These are phyloP conservation scores for Thalpophila matura DNA, from an alignment of 2,888 invertebrate species.

Conservation along the genomic window DNA sequence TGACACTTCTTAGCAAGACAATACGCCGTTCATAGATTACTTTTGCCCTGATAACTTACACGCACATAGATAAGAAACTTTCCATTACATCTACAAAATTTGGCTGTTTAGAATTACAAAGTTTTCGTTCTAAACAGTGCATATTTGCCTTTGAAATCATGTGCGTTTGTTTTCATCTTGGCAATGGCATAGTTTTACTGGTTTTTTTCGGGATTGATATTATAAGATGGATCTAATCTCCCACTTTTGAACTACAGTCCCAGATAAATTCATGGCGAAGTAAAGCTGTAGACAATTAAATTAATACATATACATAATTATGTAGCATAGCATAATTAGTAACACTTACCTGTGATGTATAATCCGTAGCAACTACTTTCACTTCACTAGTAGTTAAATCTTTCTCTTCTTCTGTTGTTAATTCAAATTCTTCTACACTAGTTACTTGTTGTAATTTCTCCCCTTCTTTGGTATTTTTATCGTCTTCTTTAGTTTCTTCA, in stretches of 20 bases:
- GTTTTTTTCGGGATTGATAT: too few species aligned
- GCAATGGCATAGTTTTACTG: too few species aligned
- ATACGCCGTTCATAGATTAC: constrained; percentile 34
- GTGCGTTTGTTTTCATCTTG: not conserved
- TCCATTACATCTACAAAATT: constrained; percentile 27
- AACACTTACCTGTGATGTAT: constrained; percentile 29
- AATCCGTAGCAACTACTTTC: constrained; percentile 27
- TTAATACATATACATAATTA: too few species aligned
- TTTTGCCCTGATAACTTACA: constrained; percentile 36
- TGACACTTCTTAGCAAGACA: constrained; percentile 20
- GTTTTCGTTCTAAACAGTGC: not conserved
- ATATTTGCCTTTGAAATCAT: not conserved
- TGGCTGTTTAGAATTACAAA: not conserved
- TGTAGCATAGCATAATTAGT: not conserved
- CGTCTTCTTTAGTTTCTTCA: not conserved
- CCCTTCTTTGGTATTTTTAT: not conserved
- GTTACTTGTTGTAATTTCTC: not conserved
- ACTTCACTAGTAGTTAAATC: not conserved
- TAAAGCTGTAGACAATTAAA: too few species aligned
- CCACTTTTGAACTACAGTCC: not conserved
- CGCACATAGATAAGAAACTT: constrained; percentile 49
- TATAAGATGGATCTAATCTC: too few species aligned
- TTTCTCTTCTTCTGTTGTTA: not conserved
- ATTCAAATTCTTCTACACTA: not conserved
- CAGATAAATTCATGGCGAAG: too few species aligned